Base-by-base conservation (phyloP, 2,113 vertebrate species). In the Okapia johnstoni region DNA sequence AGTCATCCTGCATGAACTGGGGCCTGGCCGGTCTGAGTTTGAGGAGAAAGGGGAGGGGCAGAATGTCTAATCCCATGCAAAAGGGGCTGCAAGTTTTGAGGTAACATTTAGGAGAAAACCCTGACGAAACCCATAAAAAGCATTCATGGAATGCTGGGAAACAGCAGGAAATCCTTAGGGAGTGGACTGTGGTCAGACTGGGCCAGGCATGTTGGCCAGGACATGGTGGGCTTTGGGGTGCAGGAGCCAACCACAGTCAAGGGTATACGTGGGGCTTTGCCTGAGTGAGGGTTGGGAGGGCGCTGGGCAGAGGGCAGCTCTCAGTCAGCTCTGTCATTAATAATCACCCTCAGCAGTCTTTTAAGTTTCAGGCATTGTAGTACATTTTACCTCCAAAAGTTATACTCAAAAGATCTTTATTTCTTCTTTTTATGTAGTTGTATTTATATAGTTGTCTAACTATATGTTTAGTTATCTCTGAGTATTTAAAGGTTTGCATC, bases 361-460 rank as follows among this genome's bases (percentile, higher is more conserved):
- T 4, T 84, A 60, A 26, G 30, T 11, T 43, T 66, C 40, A n/a
- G 85, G 46, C 15, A 14, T 9, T 63, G 3, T 52, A 50, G 46
- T 30, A 54, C 10, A 12, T 43, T 96, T 94, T 81, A 88, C 12
- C 23, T 92, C 8, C 26, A 61, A 40, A 79, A 60, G 36, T 84
- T 40, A 11, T 54, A 79, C 11, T 36, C 5, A 70, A 43, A 36
- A 93, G 60, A 85, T 52, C 84, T 86, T 95, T 93, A 79, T 86
- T 85, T 46, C n/a, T 96, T 81, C 50, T 90, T 57, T 93, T 86
- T 70, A 70, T 94, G 33, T 90, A 93, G 33, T 83, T 96, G 14
- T 52, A 40, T 84, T 94, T 93, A 52, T 66, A 23, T 48, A 87
- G 70, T 46, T 95, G 55, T 91, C 7, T 92, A 73, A 87, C 63